Evolutionary conservation across 2,888 invertebrate species (phyloP).

Genomic region (Pristionchus fissidentatus): DNA sequence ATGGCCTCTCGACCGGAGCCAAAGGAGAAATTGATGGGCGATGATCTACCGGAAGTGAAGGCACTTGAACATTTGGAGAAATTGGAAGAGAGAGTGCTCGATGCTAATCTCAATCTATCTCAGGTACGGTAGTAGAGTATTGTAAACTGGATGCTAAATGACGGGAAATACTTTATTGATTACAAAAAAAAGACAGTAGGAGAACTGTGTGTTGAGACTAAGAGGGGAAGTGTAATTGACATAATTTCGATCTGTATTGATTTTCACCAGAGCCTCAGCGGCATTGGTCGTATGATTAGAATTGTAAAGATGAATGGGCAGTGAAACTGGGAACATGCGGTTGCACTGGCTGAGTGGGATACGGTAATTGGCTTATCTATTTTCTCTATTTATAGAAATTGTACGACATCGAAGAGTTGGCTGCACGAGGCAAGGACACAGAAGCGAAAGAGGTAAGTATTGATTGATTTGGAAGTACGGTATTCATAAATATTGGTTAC

Average conservation of each 20-base stretch:
- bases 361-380: no score
- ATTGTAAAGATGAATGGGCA: no score
- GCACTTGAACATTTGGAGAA: slow-evolving; percentile 62
- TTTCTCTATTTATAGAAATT: slow-evolving; percentile 57
- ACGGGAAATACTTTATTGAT: no score
- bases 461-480: neutral
- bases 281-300: no score
- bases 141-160: no score
- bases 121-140: slow-evolving; percentile 49
- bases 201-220: no score
- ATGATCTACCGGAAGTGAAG: slow-evolving; percentile 54
- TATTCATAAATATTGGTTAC: neutral
- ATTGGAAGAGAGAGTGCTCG: slow-evolving; percentile 63
- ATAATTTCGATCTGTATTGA: no score
- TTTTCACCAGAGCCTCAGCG: no score
- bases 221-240: no score
- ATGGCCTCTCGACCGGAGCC: slow-evolving; percentile 44
- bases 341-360: no score
- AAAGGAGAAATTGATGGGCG: slow-evolving; percentile 28
- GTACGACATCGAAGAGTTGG: slow-evolving; percentile 61
- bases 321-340: no score
- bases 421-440: slow-evolving; percentile 61
- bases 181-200: no score
- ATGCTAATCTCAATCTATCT: slow-evolving; percentile 66
- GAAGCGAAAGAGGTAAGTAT: slow-evolving; percentile 57